Evolutionary conservation across 2,797 vertebrate genomes (phyloP).

Genomic region (Oceanodroma leucorhoa): DNA sequence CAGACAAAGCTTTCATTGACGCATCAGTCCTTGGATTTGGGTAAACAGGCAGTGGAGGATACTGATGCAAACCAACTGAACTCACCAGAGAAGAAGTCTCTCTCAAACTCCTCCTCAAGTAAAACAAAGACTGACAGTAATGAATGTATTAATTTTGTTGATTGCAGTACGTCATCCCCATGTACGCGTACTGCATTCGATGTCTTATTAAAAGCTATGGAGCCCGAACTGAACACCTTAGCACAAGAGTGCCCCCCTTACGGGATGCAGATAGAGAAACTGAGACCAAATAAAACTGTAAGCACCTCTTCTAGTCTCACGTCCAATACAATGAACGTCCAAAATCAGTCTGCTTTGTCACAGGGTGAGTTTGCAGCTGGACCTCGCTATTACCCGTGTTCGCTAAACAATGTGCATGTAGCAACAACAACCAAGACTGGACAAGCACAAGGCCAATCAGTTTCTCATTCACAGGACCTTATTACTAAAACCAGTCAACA

Average conservation of each 20-base stretch:
- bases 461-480: slow-evolving; percentile 67
- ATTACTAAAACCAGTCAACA: slow-evolving; percentile 61
- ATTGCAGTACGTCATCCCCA: slow-evolving; percentile 71
- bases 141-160: slow-evolving; percentile 70
- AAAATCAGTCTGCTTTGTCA: slow-evolving; percentile 73
- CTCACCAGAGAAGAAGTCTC: slow-evolving; percentile 28
- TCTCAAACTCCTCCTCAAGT: slow-evolving; percentile 57
- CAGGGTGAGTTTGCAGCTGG: slow-evolving; percentile 80
- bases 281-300: slow-evolving; percentile 74
- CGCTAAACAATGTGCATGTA: slow-evolving; percentile 72
- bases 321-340: slow-evolving; percentile 72
- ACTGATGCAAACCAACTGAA: slow-evolving; percentile 43
- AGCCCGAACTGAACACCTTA: slow-evolving; percentile 93
- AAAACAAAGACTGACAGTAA: slow-evolving; percentile 74
- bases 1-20: slow-evolving; percentile 57
- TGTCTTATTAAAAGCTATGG: slow-evolving; percentile 97
- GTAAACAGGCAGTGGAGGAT: slow-evolving; percentile 68
- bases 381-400: slow-evolving; percentile 79
- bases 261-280: slow-evolving; percentile 79
- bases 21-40: slow-evolving; percentile 69
- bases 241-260: slow-evolving; percentile 83
- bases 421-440: slow-evolving; percentile 67
- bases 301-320: slow-evolving; percentile 76
- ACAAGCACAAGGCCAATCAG: slow-evolving; percentile 69
- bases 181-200: slow-evolving; percentile 88